Evolutionary conservation across 2,113 vertebrate species (phyloP), one percentile per base, ranked within the genome.

Genomic region (Pseudopodoces humilis): DNA sequence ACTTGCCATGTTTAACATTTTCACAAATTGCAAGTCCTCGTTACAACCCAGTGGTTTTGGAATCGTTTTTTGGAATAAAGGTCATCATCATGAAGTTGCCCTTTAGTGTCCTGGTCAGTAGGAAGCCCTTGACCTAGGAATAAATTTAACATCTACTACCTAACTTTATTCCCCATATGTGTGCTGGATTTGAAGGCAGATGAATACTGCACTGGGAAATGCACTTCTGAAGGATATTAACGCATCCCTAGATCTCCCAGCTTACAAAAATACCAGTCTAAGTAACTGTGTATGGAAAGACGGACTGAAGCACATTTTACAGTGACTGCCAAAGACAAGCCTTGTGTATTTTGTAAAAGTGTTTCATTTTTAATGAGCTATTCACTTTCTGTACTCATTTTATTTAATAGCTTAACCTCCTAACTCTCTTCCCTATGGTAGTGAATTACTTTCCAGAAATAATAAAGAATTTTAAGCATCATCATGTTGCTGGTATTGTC

Each of bases 281-380:
- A 65, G 30, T 65, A 87, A 83, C 55, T 79, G 50, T 6, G 7
- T 58, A 41, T 0, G 0, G 35, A 62, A 90, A 63, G 60, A 67
- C 1, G 3, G 67, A 69, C 50, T 53, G 33, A 89, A 72, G 23
- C 46, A 63, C 20, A 49, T 90, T 93, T 95, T 80, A 85, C 46
- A 74, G 67, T 31, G 59, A 80, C 33, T 83, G 30, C 16, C 55
- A 88, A 90, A 92, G 67, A 72, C 59, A 94, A 74, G 75, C 39
- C 56, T 91, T 52, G 47, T 90, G 55, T 87, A 83, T 93, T 88
- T 95, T 90, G 56, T 63, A 95, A 83, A 92, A 95, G 78, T 63
- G 74, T 91, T 94, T 93, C 47, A 77, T 92, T 95, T 96, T 94
- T 95, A 96, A 96, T 95, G 93, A 91, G 84, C 87, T 90, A 56